phyloP scores from a whole-genome alignment of 2,113 vertebrate species.

The Callaeas wilsoni region DNA sequence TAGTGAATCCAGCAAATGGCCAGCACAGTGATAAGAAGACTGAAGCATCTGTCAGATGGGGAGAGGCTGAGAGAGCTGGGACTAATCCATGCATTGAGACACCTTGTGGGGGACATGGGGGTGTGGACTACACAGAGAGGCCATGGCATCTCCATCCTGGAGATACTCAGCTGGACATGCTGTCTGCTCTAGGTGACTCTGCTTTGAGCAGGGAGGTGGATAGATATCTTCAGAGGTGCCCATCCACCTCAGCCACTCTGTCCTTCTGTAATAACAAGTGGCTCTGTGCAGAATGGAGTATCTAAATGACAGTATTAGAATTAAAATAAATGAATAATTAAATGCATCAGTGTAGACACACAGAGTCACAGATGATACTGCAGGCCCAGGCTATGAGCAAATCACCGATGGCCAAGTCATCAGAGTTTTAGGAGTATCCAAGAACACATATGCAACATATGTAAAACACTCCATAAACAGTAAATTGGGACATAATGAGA shows the following conservation, averaged over 20 bases:
- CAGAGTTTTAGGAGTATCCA: not conserved
- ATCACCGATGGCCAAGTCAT: not conserved
- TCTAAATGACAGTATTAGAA: not conserved
- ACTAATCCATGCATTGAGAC: too few species aligned
- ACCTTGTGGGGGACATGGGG: not conserved
- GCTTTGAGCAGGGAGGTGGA: not conserved
- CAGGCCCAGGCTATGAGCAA: not conserved
- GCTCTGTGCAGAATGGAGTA: not conserved
- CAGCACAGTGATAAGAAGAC: not conserved
- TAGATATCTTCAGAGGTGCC: not conserved
- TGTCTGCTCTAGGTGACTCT: not conserved
- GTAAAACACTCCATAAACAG: not conserved
- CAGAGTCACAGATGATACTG: accelerated
- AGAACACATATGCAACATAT: not conserved
- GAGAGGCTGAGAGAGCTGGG: not conserved
- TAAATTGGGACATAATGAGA: not conserved
- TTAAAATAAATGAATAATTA: not conserved
- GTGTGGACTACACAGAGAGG: not conserved
- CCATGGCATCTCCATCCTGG: not conserved
- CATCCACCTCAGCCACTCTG: not conserved
- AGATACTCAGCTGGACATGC: not conserved
- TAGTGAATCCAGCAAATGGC: not conserved
- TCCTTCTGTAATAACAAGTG: not conserved
- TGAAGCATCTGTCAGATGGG: not conserved
- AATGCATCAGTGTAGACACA: not conserved